These are phyloP conservation scores for Sipunculus nudus DNA, from an alignment of 2,888 invertebrate species.

Conservation along the genomic window DNA sequence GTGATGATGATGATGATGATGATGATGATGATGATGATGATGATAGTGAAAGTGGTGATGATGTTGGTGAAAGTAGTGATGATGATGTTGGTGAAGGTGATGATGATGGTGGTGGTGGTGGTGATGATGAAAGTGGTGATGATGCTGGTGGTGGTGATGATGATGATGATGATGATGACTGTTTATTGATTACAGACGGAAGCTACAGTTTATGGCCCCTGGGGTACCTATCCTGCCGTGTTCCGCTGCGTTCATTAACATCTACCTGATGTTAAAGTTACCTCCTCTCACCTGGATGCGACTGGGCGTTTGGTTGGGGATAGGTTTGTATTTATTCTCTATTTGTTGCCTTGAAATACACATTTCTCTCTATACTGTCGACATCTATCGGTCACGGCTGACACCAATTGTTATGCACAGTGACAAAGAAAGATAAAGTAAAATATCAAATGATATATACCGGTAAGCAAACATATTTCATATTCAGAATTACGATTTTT, in stretches of 20 bases:
- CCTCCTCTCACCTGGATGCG: slow-evolving; percentile 84
- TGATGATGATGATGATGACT: no score
- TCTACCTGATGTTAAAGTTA: slow-evolving; percentile 85
- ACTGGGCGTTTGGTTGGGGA: slow-evolving; percentile 80
- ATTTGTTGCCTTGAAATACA: background rate
- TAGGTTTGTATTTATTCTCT: slow-evolving; percentile 73
- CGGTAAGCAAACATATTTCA: background rate
- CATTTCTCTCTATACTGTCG: background rate
- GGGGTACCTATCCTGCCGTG: slow-evolving; percentile 84
- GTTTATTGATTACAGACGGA: slow-evolving; percentile 76
- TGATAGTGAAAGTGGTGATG: no score
- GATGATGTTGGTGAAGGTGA: no score
- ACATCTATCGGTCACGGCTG: no score
- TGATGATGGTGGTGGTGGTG: no score
- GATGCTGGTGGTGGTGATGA: no score
- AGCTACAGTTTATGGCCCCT: slow-evolving; percentile 84
- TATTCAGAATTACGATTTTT: background rate
- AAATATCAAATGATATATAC: background rate
- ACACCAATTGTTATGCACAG: no score
- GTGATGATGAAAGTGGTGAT: no score
- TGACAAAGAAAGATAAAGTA: no score
- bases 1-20: no score
- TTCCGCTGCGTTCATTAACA: slow-evolving; percentile 82
- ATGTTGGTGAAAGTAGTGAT: no score
- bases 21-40: no score